phyloP scores from a whole-genome alignment of 1,140 invertebrate genomes.

The Drosophila littoralis region DNA sequence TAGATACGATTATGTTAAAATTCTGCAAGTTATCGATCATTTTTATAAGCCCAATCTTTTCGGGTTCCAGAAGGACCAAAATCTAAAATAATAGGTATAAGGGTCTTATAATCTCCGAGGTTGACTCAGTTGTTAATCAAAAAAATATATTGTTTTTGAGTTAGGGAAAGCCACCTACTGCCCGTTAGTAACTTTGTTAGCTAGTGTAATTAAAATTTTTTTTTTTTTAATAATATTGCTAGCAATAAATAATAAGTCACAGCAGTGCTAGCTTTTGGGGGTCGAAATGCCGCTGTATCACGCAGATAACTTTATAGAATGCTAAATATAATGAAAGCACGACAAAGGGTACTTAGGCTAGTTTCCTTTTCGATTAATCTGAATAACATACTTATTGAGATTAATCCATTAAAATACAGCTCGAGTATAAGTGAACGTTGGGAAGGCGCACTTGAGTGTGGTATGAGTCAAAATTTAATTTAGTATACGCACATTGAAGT shows the following conservation, averaged over 20 bases:
- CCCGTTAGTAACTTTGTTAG: neutral
- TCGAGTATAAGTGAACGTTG: neutral
- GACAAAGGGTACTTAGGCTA: neutral
- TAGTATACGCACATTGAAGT: conserved; percentile 36
- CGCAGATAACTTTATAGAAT: neutral
- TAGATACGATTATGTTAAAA: too few relatives aligned
- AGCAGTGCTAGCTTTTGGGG: neutral
- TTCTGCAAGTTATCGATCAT: too few relatives aligned
- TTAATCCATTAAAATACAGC: conserved; percentile 15
- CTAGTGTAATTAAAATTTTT: neutral
- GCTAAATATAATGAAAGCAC: neutral
- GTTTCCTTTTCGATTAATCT: conserved; percentile 3
- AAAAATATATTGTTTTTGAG: neutral
- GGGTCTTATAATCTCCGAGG: too few relatives aligned
- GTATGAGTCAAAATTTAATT: conserved; percentile 26
- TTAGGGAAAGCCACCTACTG: too few relatives aligned
- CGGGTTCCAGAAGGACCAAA: too few relatives aligned
- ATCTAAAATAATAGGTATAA: too few relatives aligned
- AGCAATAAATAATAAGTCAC: neutral
- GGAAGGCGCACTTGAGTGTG: conserved; percentile 11
- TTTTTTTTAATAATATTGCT: neutral
- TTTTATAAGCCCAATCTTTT: too few relatives aligned
- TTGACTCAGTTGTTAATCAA: too few relatives aligned
- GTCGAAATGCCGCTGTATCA: neutral
- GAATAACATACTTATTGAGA: too few relatives aligned